Conservation (phyloP, 2,888 invertebrate genomes). For the Spilarctia lutea region DNA sequence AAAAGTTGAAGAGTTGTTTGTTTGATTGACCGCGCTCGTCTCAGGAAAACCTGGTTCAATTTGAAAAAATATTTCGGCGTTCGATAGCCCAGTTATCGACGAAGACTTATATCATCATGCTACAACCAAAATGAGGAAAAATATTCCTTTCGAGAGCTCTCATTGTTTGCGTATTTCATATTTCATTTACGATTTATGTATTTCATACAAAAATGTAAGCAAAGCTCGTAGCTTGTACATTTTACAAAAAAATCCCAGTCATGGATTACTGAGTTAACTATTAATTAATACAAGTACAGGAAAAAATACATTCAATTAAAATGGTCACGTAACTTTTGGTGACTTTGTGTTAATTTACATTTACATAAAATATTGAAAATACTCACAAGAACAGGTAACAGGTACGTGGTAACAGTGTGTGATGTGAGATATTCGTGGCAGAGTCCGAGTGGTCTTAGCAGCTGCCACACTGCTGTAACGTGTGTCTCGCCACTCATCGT, state of each 20-base stretch:
- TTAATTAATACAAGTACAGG: neutral
- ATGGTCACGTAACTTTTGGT: neutral
- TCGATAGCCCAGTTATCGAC: too few species aligned
- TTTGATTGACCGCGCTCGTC: too few species aligned
- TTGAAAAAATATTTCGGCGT: too few species aligned
- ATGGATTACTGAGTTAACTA: neutral
- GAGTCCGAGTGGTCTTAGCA: constrained; percentile 96
- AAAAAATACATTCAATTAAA: neutral
- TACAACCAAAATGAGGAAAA: too few species aligned
- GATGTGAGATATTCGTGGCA: constrained; percentile 97
- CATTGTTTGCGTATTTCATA: too few species aligned
- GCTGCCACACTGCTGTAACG: constrained; percentile 82
- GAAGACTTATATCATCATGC: too few species aligned
- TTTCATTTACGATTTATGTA: too few species aligned
- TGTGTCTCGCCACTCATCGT: constrained; percentile 76
- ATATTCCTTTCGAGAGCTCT: too few species aligned
- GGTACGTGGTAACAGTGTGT: constrained; percentile 95
- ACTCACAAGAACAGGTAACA: constrained; percentile 95
- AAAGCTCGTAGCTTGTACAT: neutral
- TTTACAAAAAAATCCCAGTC: neutral
- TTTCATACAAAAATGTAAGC: neutral
- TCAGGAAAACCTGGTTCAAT: too few species aligned
- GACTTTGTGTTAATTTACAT: neutral
- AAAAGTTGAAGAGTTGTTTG: too few species aligned
- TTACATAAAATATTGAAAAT: constrained; percentile 2